Evolutionary conservation across 2,113 vertebrate species (phyloP), one percentile per base, ranked within the genome.

Genomic region (Hydrolagus affinis): DNA sequence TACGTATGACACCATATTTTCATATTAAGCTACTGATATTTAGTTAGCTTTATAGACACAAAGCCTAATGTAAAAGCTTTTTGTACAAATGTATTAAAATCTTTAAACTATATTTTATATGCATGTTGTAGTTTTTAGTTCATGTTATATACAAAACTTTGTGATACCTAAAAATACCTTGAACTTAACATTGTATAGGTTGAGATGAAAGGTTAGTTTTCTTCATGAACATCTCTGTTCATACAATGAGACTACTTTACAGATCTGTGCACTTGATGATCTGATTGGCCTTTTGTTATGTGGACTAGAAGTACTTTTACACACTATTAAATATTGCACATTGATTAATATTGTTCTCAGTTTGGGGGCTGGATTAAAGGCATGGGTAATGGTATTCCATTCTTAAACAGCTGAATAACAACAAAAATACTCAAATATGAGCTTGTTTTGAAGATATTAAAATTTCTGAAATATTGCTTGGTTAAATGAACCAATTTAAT

Each of bases 11-110:
- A 83, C 78, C 78, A 11, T 83, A 83, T 83, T 83, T 83, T 83
- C 78, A 83, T 83, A 83, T 83, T 66, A 62, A 83, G 78, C 78
- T 83, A 83, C 62, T 66, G 78, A 83, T 25, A 44, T 44, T 44
- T 44, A 83, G 72, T 56, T 74, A 74, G 78, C 78, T 83, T 83
- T 83, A 83, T 83, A 83, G 66, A 66, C 44, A 44, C 60, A 83
- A 83, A 68, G 62, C 78, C 77, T 83, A 83, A 64, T 83, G 78
- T 83, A 83, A 83, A 83, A 83, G 78, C 62, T 83, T 83, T 75
- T 83, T 83, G 78, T 83, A 83, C 78, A 83, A 68, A 83, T 83
- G 78, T 83, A 83, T 83, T 83, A 83, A 83, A 83, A 64, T 64
- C 78, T 83, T 83, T 83, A 66, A 83, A 83, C 11, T 83, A 83